Conservation (phyloP, 2,113 vertebrate species). For the Shinisaurus crocodilurus region DNA sequence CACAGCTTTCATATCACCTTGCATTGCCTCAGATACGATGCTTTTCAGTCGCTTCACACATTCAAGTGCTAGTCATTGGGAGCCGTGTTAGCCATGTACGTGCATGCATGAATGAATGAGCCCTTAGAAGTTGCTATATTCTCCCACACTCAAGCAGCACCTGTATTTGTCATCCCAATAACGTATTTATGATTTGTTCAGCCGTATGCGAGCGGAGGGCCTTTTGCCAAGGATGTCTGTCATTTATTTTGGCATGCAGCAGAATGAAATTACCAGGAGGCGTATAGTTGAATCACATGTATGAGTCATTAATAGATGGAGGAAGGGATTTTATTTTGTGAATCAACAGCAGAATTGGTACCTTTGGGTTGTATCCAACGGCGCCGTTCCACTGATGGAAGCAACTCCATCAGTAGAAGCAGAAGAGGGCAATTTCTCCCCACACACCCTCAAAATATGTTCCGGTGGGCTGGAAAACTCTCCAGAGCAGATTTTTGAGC, state of each 20-base stretch:
- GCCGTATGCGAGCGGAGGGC: background rate
- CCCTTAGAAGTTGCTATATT: background rate
- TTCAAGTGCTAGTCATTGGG: background rate
- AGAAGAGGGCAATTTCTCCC: no score
- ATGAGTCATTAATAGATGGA: slow-evolving; percentile 63
- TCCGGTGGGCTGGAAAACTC: no score
- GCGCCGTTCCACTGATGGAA: no score
- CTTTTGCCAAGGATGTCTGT: background rate
- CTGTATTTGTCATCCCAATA: background rate
- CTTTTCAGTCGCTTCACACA: background rate
- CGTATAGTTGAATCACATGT: slow-evolving; percentile 59
- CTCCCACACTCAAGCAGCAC: background rate
- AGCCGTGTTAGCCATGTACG: background rate
- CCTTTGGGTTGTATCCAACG: background rate
- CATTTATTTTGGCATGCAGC: background rate
- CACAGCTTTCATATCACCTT: background rate
- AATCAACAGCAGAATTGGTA: slow-evolving; percentile 53
- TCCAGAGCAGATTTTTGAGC: no score
- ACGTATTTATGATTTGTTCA: background rate
- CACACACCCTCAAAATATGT: no score
- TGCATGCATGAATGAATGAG: background rate
- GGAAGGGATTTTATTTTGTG: slow-evolving; percentile 56
- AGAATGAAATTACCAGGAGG: slow-evolving; percentile 58
- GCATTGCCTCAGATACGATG: background rate
- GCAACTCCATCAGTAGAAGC: no score